phyloP scores from a whole-genome alignment of 2,888 invertebrate species.

The Euzophera pinguis region DNA sequence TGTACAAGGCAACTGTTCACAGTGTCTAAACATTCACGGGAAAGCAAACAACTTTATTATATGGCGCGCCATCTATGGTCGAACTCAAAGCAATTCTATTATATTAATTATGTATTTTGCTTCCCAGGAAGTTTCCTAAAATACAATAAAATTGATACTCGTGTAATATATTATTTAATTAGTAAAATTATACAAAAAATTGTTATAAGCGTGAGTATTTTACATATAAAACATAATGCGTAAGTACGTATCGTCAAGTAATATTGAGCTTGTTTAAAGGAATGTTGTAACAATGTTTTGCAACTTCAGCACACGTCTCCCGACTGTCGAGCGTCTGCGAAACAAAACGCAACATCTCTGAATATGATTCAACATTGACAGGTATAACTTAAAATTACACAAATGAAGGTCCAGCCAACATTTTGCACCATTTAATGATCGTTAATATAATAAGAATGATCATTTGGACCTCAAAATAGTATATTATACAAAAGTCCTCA shows the following conservation, averaged over 20 bases:
- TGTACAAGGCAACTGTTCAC: conserved; percentile 67
- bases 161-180: conserved; percentile 1
- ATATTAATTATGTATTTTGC: background rate
- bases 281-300: conserved; percentile 5
- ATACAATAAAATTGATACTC: conserved; percentile 3
- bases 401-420: too few species aligned
- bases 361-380: conserved; percentile 10
- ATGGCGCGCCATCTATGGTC: too few species aligned
- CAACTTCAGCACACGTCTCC: conserved; percentile 18
- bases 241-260: conserved; percentile 38
- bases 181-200: conserved; percentile 9
- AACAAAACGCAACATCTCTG: conserved; percentile 16
- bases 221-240: conserved; percentile 27
- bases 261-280: conserved; percentile 13
- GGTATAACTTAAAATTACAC: conserved; percentile 20
- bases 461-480: too few species aligned
- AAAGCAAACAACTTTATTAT: conserved; percentile 12
- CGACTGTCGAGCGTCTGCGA: conserved; percentile 20
- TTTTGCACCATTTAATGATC: too few species aligned
- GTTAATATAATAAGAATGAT: too few species aligned
- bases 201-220: conserved; percentile 14
- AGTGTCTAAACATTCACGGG: conserved; percentile 23
- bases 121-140: background rate
- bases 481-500: too few species aligned
- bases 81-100: background rate